A percentile compares a stretch with the other conserved stretches of the same genome.
These are phyloP conservation scores for Marcusenius ussheri DNA, from an alignment of 2,113 vertebrate species.

Conservation along the genomic window DNA sequence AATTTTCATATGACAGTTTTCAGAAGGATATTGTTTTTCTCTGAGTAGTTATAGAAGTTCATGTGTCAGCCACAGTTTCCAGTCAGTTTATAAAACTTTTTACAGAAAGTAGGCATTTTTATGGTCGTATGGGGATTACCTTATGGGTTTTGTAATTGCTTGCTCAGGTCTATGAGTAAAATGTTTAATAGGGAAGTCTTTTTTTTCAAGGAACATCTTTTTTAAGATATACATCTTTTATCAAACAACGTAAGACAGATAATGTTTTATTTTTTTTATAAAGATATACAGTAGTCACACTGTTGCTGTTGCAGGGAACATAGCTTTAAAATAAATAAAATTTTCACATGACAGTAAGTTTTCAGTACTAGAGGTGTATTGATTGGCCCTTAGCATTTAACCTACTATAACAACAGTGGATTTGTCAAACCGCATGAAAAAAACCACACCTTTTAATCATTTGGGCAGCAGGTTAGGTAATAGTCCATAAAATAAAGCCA, in stretches of 20 bases:
- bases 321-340: conserved; percentile 42
- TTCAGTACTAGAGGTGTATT: not conserved
- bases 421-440: not conserved
- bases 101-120: not conserved
- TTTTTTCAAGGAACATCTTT: not conserved
- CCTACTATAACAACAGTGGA: not conserved
- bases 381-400: not conserved
- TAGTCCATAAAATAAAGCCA: not conserved
- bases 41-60: not conserved
- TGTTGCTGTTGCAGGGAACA: conserved; percentile 54
- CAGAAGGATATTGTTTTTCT: not conserved
- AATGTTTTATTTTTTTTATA: not conserved
- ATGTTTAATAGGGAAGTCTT: not conserved
- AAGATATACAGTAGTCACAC: conserved; percentile 53
- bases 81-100: not conserved
- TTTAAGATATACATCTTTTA: not conserved
- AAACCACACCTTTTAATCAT: not conserved
- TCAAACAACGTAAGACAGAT: not conserved
- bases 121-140: too few relatives aligned
- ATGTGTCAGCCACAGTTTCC: not conserved
- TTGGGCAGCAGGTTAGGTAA: not conserved
- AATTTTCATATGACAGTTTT: not conserved
- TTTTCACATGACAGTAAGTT: not conserved
- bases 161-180: not conserved
- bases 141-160: not conserved